A percentile compares a stretch with the other conserved stretches of the same genome.
Evolutionary conservation across 2,113 vertebrate species (phyloP).

Genomic region (Melozone crissalis): DNA sequence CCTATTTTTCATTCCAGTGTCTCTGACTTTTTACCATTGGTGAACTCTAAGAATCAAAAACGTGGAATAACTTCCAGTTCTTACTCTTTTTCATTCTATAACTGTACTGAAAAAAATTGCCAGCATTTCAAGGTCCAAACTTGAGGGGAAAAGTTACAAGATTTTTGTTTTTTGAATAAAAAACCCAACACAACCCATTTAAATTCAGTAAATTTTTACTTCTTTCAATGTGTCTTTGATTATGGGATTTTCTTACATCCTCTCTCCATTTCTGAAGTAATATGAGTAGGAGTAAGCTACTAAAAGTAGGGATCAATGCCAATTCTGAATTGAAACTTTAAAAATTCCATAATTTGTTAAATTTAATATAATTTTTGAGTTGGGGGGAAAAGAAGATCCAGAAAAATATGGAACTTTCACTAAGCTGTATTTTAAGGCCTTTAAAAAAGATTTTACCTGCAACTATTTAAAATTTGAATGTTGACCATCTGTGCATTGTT

Average conservation of each 20-base stretch:
- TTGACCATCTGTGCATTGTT: not conserved
- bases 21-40: not conserved
- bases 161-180: not conserved
- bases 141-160: not conserved
- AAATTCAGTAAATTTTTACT: not conserved
- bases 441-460: not conserved
- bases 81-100: not conserved
- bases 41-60: not conserved
- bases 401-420: not conserved
- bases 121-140: not conserved
- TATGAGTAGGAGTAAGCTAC: not conserved
- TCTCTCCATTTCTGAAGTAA: not conserved
- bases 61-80: not conserved
- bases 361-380: not conserved
- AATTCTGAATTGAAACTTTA: not conserved
- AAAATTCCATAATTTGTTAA: not conserved
- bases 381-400: accelerated
- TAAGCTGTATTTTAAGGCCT: not conserved
- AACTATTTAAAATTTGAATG: not conserved
- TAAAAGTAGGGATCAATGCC: not conserved
- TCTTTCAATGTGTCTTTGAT: not conserved
- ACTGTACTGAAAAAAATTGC: not conserved
- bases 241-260: not conserved
- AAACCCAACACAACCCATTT: not conserved
- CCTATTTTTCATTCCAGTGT: not conserved